Evolutionary conservation across 2,113 vertebrate genomes (phyloP).

Genomic region (Falcunculus frontatus): DNA sequence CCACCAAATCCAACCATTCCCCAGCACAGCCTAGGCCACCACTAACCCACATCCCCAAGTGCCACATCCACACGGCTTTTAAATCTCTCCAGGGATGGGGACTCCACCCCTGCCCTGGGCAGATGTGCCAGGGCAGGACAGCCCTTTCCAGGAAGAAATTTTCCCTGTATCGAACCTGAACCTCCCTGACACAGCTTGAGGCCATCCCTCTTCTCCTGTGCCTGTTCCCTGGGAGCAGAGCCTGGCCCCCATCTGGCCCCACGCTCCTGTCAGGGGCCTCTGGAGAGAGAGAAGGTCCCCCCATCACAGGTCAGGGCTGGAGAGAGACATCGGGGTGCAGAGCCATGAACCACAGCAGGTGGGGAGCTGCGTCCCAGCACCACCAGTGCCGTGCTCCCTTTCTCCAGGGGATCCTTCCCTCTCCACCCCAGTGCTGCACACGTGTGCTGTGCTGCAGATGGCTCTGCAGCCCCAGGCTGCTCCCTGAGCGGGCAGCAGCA

Average conservation of each 20-base stretch:
- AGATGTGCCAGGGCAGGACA: not conserved
- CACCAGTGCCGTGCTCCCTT: accelerated
- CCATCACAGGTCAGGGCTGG: accelerated
- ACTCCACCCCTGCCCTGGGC: not conserved
- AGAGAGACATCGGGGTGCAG: accelerated
- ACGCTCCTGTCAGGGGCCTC: not conserved
- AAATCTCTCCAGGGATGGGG: not conserved
- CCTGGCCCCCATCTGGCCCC: accelerated
- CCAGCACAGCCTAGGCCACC: not conserved
- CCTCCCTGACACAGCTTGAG: not conserved
- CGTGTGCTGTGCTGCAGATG: not conserved
- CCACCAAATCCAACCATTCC: not conserved
- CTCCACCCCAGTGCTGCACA: not conserved
- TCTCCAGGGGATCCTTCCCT: not conserved
- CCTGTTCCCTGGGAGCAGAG: not conserved
- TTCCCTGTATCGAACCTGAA: too few relatives aligned
- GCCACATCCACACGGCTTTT: not conserved
- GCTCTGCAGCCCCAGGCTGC: not conserved
- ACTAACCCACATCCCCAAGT: not conserved
- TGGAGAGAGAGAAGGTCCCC: not conserved
- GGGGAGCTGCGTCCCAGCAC: not conserved
- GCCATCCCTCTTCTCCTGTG: not conserved
- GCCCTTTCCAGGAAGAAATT: not conserved
- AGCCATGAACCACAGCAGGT: accelerated
- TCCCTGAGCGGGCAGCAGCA: not conserved